Conservation (phyloP, 2,888 invertebrate genomes). For the Acanthosepion lycidas region DNA sequence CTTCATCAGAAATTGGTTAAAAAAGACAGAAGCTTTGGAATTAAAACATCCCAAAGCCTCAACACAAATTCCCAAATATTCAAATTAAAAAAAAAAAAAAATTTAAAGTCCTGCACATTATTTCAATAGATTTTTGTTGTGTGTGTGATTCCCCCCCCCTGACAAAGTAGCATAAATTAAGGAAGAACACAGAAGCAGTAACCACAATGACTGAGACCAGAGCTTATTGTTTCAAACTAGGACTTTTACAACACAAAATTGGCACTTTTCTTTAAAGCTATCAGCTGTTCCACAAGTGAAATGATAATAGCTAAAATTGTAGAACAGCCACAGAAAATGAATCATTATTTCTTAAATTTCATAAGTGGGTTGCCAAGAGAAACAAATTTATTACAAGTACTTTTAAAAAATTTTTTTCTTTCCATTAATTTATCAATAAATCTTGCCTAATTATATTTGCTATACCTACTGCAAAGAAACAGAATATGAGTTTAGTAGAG, state of each 20-base stretch:
- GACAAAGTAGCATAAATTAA: neutral
- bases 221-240: neutral
- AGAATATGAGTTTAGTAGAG: neutral
- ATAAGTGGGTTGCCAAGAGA: neutral
- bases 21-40: neutral
- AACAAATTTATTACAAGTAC: neutral
- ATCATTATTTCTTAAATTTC: neutral
- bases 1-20: neutral
- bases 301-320: neutral
- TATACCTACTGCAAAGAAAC: neutral
- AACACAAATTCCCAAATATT: neutral
- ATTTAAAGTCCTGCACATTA: neutral
- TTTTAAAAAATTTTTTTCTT: neutral
- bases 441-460: neutral
- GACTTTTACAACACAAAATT: neutral
- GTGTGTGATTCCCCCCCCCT: neutral
- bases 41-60: neutral
- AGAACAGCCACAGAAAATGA: neutral
- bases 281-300: neutral
- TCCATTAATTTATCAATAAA: neutral
- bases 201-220: neutral
- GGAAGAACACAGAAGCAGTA: neutral
- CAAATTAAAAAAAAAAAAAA: neutral
- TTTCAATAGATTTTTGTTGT: neutral
- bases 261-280: neutral